Conservation (phyloP, 1,140 invertebrate genomes). For the Halesus radiatus region DNA sequence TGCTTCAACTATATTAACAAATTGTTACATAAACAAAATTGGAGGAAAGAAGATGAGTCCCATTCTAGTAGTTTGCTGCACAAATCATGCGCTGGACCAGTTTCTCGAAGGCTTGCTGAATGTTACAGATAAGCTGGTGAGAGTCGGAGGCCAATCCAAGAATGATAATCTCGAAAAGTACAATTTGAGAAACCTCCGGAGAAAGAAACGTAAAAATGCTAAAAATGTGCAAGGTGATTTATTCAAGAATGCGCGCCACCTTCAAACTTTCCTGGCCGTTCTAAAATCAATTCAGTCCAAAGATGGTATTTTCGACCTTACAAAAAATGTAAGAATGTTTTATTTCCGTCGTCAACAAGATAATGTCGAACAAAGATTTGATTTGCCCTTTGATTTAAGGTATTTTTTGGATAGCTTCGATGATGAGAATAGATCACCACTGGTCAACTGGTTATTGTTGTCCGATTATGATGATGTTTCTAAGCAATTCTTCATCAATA, state of each 20-base stretch:
- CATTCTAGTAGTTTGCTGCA: conserved; percentile 86
- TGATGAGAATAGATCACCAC: neutral
- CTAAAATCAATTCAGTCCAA: neutral
- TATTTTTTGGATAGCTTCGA: conserved; percentile 1
- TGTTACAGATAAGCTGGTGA: conserved; percentile 73
- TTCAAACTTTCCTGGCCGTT: neutral
- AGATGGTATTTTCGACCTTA: conserved; percentile 31
- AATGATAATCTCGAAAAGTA: conserved; percentile 70
- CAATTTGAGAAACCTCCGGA: conserved; percentile 62
- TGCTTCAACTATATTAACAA: conserved; percentile 72
- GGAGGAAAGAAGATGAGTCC: neutral
- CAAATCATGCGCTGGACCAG: conserved; percentile 91
- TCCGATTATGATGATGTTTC: conserved; percentile 46
- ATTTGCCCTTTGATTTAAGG: neutral
- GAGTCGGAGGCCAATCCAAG: conserved; percentile 82
- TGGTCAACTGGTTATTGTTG: conserved; percentile 41
- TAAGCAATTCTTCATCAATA: neutral
- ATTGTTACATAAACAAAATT: conserved; percentile 57
- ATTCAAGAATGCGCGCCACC: no score
- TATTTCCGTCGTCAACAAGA: neutral
- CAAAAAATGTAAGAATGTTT: neutral
- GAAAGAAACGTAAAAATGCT: no score
- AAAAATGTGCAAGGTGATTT: no score
- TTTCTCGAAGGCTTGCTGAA: conserved; percentile 82
- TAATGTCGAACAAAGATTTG: neutral